Base-by-base conservation (phyloP, 2,113 vertebrate genomes). In the Galeopterus variegatus region DNA sequence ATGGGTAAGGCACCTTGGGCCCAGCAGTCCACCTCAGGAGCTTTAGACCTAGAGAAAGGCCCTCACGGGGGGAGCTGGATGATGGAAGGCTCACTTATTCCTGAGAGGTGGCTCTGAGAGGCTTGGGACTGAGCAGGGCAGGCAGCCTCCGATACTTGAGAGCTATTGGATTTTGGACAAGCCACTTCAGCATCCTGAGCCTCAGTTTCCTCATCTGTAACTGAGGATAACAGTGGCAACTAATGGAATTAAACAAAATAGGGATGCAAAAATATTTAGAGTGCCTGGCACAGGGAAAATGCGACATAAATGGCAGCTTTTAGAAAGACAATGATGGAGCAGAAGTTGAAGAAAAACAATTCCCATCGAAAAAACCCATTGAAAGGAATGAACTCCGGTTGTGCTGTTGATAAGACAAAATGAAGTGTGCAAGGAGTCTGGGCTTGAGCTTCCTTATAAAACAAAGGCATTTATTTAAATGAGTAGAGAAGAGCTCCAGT, bases 81-180 rank as follows among this genome's bases (percentile, higher is more conserved):
- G 60, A 50, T 14, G 0, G 60, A 17, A 65, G 79, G 0, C 17
- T 60, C 4, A 0, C 45, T 36, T 17, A 21, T 10, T 13, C 26
- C 21, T 1, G 33, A 36, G 4, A 26, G 12, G 3, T 14, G 6
- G 14, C 62, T 31, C 18, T 8, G 14, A 5, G 65, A 33, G 26
- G 7, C 1, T 2, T 17, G 7, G 77, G 17, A 17, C 4, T 5
- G 6, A 5, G 10, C 1, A 1, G 41, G 45, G 45, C 18, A 13
- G 73, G 56, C 28, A 65, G 31, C 64, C 17, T 62, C 72, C 41
- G 41, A 56, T 52, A n/a, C 28, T 33, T 1, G n/a, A 92, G 48
- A 92, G 62, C 31, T 45, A 0, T 60, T 28, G 58, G 62, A 54
- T 10, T 31, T 54, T 11, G 5, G 1, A 50, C 11, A 70, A 79